Evolutionary conservation across 2,797 vertebrate species (phyloP), one percentile per base, ranked within the genome.

Genomic region (Allobates femoralis): DNA sequence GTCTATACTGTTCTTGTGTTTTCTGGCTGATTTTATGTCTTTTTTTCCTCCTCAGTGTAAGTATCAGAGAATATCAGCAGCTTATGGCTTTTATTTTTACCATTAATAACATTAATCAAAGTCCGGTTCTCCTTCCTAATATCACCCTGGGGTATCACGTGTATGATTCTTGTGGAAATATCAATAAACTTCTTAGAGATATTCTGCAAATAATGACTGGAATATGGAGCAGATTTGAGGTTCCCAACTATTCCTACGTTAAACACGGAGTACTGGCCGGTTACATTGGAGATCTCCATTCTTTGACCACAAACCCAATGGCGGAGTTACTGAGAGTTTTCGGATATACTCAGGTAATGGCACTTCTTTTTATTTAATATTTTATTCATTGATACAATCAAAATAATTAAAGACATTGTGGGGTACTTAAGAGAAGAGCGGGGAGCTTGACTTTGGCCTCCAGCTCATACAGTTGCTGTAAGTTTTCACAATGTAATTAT

Each of bases 281-380:
- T 16, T 74, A 23, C 41, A 74, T 74, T 15, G 71, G 71, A 74
- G 71, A 74, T 26, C 71, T 74, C 23, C 19, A 50, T 74, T 11
- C 71, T 21, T 12, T 3, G 37, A 74, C 71, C 18, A 74, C 71
- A 46, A 74, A 23, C 41, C 71, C 71, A 3, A 74, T 74, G 71
- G 71, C 71, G 15, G 37, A 74, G 14, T 46, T 74, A n/a, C n/a
- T 74, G 41, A 74, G 41, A 4, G 30, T 50, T n/a, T 74, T 46
- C 10, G 71, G 71, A 4, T 74, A 74, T 16, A 50, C 71, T 12
- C 71, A 74, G 71, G 71, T 74, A 74, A 74, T 30, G 30, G 6
- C 62, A 11, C 62, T 32, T 41, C 2, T 8, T 5, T 41, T n/a
- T n/a, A n/a, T n/a, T n/a, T n/a, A n/a, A n/a, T n/a, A n/a, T n/a